Evolutionary conservation across 1,140 invertebrate genomes (phyloP).

Genomic region (Drosophila littoralis): DNA sequence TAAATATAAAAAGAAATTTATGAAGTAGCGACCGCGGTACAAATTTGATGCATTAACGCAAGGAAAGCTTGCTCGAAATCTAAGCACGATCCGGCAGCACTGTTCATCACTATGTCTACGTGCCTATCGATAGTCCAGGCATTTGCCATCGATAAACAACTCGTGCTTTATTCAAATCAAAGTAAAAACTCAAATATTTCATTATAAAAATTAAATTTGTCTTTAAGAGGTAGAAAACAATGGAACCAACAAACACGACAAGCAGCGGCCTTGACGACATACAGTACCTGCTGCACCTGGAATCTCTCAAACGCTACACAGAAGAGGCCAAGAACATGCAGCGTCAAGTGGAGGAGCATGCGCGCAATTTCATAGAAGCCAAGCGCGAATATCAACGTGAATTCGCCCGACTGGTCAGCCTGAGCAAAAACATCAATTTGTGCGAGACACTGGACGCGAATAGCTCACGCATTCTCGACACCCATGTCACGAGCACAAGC

Average conservation of each 20-base stretch:
- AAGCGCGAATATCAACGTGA: slow-evolving; percentile 58
- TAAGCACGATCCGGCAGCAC: not conserved
- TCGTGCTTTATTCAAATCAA: not conserved
- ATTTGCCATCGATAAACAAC: slow-evolving; percentile 4
- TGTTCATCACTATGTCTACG: not conserved
- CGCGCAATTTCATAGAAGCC: slow-evolving; percentile 39
- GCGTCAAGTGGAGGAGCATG: slow-evolving; percentile 69
- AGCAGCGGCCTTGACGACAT: slow-evolving; percentile 51
- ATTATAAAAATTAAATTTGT: not conserved
- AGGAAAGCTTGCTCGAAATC: no score
- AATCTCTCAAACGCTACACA: slow-evolving; percentile 57
- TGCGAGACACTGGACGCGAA: slow-evolving; percentile 21
- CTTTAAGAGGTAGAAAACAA: not conserved
- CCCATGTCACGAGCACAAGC: not conserved
- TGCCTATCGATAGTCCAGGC: slow-evolving; percentile 4
- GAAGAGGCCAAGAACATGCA: slow-evolving; percentile 56
- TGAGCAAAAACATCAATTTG: slow-evolving; percentile 40
- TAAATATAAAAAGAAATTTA: no score
- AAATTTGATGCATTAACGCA: no score
- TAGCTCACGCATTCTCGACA: not conserved
- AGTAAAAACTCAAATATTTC: not conserved
- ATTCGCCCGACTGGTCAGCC: slow-evolving; percentile 24
- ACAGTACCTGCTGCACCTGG: slow-evolving; percentile 62
- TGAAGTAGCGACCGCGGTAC: no score
- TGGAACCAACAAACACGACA: not conserved